Evolutionary conservation across 2,888 invertebrate genomes (phyloP).

Genomic region (Dromius quadrimaculatus): DNA sequence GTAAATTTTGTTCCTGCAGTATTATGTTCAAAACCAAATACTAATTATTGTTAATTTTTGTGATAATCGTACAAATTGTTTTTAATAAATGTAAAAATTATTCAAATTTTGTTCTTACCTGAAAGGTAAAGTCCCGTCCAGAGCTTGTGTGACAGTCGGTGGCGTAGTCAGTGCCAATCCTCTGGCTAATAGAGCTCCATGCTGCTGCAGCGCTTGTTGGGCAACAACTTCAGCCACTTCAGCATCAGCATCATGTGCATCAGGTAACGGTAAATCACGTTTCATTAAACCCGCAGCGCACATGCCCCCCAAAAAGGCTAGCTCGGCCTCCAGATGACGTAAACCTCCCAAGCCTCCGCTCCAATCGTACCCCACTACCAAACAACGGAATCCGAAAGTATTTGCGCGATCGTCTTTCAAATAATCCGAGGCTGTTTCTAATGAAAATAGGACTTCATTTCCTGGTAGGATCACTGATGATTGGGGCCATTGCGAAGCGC

Average conservation of each 20-base stretch:
- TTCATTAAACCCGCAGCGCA: slow-evolving; percentile 92
- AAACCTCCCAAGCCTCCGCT: slow-evolving; percentile 71
- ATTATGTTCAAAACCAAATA: neutral
- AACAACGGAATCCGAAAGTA: slow-evolving; percentile 84
- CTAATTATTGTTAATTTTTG: neutral
- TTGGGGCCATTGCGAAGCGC: slow-evolving; percentile 85
- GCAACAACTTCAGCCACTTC: slow-evolving; percentile 80
- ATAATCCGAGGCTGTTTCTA: slow-evolving; percentile 96
- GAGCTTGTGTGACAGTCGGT: slow-evolving; percentile 88
- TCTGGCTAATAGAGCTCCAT: slow-evolving; percentile 84
- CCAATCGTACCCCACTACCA: slow-evolving; percentile 87
- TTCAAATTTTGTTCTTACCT: slow-evolving; percentile 70
- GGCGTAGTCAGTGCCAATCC: slow-evolving; percentile 90
- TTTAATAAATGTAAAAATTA: neutral
- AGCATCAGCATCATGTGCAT: slow-evolving; percentile 79
- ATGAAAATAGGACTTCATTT: slow-evolving; percentile 92
- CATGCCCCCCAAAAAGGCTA: slow-evolving; percentile 90
- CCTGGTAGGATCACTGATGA: slow-evolving; percentile 89
- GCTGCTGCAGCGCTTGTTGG: slow-evolving; percentile 69
- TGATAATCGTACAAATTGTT: slow-evolving; percentile 6
- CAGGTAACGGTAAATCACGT: slow-evolving; percentile 77
- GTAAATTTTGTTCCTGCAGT: neutral
- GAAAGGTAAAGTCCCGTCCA: slow-evolving; percentile 88
- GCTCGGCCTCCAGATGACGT: slow-evolving; percentile 87
- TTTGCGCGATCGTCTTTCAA: slow-evolving; percentile 88